Evolutionary conservation across 2,888 invertebrate species (phyloP), one percentile per base, ranked within the genome.

Genomic region (Chrysina gloriosa): DNA sequence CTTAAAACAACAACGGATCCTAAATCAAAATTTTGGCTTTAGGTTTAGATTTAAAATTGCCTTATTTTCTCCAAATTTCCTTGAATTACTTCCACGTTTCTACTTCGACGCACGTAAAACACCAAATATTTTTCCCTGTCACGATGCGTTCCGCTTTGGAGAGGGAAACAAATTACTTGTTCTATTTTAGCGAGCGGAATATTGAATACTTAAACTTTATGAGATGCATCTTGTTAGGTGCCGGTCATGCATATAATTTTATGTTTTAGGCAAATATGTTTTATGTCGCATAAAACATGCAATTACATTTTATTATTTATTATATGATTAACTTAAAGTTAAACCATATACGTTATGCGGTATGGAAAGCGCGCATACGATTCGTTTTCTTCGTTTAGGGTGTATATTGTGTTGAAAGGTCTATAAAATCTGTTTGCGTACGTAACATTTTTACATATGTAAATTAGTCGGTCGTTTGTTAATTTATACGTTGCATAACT

Each of bases 121-220:
- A n/a, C n/a, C n/a, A n/a, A n/a, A 36, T 36, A 9, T 36, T n/a
- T 36, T 14, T n/a, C 11, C n/a, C n/a, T n/a, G n/a, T 36, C 36
- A n/a, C n/a, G n/a, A 36, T 11, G 9, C 23, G 34, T 54, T 56
- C 31, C 16, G 16, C 21, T 56, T 36, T 21, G 3, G 23, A 36
- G 25, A 11, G 25, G n/a, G n/a, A 48, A 48, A 23, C 21, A 36
- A 36, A 56, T 56, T 56, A 36, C 56, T 19, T 56, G 21, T 21
- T 27, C 58, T 39, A 58, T 58, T 42, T 58, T 14, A 58, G 21
- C 39, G 6, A 25, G 11, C 39, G 23, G 23, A 25, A 58, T 36
- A 58, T 58, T 58, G 58, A 42, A 58, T 42, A 58, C 58, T 58
- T 58, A 58, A 58, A 58, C 25, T 58, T 58, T 27, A 58, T 25